A percentile compares a stretch with the other conserved stretches of the same genome.
Conservation (phyloP, 2,888 invertebrate species). For the Polydrusus pterygomalis region DNA sequence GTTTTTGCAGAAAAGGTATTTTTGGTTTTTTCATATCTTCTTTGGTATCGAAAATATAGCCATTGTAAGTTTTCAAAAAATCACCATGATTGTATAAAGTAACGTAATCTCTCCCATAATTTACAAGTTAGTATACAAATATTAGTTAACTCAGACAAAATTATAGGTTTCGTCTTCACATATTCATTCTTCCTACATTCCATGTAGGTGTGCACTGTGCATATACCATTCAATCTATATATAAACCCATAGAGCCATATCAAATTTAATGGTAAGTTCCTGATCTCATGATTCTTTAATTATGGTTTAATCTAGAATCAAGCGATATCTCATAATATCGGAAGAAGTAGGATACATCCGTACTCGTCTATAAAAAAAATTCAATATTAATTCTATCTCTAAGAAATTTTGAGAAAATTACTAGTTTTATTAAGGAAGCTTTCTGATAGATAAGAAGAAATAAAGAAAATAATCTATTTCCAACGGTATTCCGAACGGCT, state of each 20-base stretch:
- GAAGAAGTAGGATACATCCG: conserved; percentile 16
- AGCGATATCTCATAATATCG: conserved; percentile 25
- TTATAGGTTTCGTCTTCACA: conserved; percentile 34
- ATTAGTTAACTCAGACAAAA: conserved; percentile 17
- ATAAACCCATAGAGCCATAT: conserved; percentile 42
- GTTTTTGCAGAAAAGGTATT: too few species aligned
- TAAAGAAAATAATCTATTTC: too few species aligned
- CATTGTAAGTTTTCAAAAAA: too few species aligned
- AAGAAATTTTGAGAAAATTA: too few species aligned
- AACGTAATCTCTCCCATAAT: conserved; percentile 39
- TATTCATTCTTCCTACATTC: conserved; percentile 38
- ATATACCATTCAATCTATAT: neutral
- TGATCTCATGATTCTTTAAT: conserved; percentile 47
- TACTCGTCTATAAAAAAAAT: neutral
- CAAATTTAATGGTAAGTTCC: conserved; percentile 48
- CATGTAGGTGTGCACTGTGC: conserved; percentile 23
- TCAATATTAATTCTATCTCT: neutral
- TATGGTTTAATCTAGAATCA: conserved; percentile 41
- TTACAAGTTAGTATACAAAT: conserved; percentile 23
- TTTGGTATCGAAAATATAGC: too few species aligned
- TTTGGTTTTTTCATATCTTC: too few species aligned
- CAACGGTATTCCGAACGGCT: too few species aligned
- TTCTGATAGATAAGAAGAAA: too few species aligned
- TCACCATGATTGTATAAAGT: too few species aligned
- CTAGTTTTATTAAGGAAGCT: too few species aligned